phyloP scores from a whole-genome alignment of 1,140 invertebrate genomes.

The Psix sp. region DNA sequence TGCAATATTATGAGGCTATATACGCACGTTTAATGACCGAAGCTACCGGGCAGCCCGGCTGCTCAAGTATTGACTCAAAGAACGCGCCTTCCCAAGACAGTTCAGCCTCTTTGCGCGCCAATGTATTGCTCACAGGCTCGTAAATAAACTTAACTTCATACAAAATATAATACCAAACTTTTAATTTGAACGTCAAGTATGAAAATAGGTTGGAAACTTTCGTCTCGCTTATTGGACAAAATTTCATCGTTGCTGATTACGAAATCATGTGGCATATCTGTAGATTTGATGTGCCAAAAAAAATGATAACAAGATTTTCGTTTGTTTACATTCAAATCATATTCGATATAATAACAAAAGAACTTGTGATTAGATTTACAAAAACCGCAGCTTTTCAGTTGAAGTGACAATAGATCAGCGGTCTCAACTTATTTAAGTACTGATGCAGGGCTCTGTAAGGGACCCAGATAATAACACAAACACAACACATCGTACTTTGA shows the following conservation, averaged over 20 bases:
- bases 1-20: conserved; percentile 78
- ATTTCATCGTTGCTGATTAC: conserved; percentile 28
- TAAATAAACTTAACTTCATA: conserved; percentile 45
- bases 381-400: too few species aligned
- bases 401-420: conserved; percentile 63
- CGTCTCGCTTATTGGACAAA: conserved; percentile 45
- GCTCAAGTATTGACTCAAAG: conserved; percentile 74
- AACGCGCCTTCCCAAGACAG: conserved; percentile 30
- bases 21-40: conserved; percentile 78
- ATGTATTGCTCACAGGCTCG: conserved; percentile 64
- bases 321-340: too few species aligned
- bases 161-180: not conserved
- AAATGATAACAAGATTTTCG: too few species aligned
- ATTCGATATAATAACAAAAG: too few species aligned
- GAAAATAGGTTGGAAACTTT: not conserved
- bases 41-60: conserved; percentile 70
- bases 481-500: conserved; percentile 62
- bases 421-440: conserved; percentile 64
- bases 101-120: conserved; percentile 31
- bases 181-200: not conserved
- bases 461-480: conserved; percentile 65
- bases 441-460: conserved; percentile 62
- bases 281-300: too few species aligned
- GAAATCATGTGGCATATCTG: conserved; percentile 52
- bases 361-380: too few species aligned